phyloP scores from a whole-genome alignment of 2,113 vertebrate genomes.

The Lonchura striata region DNA sequence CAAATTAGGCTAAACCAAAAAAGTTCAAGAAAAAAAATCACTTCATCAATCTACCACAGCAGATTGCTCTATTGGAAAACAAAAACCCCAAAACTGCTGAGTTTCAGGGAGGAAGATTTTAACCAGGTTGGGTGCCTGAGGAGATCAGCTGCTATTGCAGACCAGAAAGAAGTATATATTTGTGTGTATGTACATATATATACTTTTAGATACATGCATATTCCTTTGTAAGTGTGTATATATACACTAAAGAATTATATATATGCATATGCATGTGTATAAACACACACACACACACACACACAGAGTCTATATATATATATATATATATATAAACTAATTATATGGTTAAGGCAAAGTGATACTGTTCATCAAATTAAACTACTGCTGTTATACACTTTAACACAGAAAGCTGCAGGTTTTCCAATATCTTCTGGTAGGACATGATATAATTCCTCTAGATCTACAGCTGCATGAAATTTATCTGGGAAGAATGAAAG shows the following conservation, averaged over 20 bases:
- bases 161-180: background rate
- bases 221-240: background rate
- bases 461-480: background rate
- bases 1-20: background rate
- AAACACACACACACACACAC: accelerated
- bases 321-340: background rate
- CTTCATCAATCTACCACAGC: background rate
- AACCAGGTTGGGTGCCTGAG: background rate
- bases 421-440: background rate
- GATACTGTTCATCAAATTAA: background rate
- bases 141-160: background rate
- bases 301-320: background rate
- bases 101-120: background rate
- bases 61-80: background rate
- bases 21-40: background rate
- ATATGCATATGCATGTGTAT: no score
- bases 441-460: background rate
- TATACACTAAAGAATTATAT: background rate
- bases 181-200: background rate
- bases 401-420: background rate
- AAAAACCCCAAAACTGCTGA: background rate
- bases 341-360: background rate
- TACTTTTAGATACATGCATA: background rate
- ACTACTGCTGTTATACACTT: background rate
- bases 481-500: background rate